Evolutionary conservation across 2,113 vertebrate genomes (phyloP).

Genomic region (Pogona vitticeps): DNA sequence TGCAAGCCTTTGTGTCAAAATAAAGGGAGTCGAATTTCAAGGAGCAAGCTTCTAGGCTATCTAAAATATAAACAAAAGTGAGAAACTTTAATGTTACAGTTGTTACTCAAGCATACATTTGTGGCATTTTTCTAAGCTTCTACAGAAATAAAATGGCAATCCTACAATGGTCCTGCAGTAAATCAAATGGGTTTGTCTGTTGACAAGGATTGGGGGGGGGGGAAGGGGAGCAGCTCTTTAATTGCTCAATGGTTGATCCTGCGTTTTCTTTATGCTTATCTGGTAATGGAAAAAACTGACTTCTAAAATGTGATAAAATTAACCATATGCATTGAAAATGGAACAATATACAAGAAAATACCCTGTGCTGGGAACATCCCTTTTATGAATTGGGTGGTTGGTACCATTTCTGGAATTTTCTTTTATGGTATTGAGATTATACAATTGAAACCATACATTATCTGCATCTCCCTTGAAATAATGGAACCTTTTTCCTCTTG

Average conservation of each 20-base stretch:
- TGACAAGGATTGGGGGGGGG: too few species aligned
- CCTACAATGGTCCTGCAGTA: background rate
- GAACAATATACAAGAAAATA: background rate
- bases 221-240: background rate
- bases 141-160: background rate
- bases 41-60: background rate
- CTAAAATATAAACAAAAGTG: background rate
- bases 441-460: background rate
- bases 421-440: background rate
- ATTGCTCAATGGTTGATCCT: background rate
- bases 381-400: background rate
- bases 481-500: background rate
- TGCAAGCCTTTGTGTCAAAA: background rate
- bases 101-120: conserved; percentile 8
- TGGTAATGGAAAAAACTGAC: background rate
- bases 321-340: background rate
- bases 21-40: conserved; percentile 25
- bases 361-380: background rate
- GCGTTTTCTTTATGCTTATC: background rate
- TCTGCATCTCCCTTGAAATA: background rate
- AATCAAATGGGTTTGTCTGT: background rate
- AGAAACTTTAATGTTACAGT: background rate
- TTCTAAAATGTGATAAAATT: background rate
- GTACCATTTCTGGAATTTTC: background rate
- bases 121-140: conserved; percentile 2